A percentile compares a stretch with the other conserved stretches of the same genome.
Conservation (phyloP, 1,140 invertebrate genomes). For the Mizuhopecten yessoensis region DNA sequence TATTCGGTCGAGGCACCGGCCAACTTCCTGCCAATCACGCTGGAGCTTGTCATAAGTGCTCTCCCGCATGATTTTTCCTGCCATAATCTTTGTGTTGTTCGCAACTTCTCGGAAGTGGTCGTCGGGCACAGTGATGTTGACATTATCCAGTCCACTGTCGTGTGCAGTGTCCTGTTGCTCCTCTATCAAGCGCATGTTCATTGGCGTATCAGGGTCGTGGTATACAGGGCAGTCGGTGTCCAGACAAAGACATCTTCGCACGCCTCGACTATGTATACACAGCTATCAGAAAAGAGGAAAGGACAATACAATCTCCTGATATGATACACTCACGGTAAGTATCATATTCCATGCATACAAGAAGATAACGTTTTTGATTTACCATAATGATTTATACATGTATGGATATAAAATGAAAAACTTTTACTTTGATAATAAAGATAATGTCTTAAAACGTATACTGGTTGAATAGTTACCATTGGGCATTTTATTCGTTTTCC, state of each 20-base stretch:
- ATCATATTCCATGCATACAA: too few relatives aligned
- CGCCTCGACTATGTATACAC: neutral
- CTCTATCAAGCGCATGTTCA: neutral
- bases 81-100: constrained; percentile 12
- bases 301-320: too few relatives aligned
- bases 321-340: too few relatives aligned
- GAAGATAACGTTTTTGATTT: too few relatives aligned
- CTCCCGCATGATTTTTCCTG: neutral
- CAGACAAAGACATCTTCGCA: neutral
- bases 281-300: neutral
- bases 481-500: too few relatives aligned
- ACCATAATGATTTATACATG: too few relatives aligned
- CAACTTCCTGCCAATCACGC: constrained; percentile 18
- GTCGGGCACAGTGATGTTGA: neutral
- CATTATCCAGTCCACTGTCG: neutral
- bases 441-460: too few relatives aligned
- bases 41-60: neutral
- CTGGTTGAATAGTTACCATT: too few relatives aligned
- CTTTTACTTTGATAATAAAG: too few relatives aligned
- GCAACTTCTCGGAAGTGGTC: neutral
- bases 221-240: neutral
- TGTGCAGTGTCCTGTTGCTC: neutral
- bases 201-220: neutral
- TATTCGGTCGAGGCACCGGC: neutral
- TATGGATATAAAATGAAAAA: too few relatives aligned